phyloP scores from a whole-genome alignment of 2,888 invertebrate genomes.

The Drosophila bunnanda region DNA sequence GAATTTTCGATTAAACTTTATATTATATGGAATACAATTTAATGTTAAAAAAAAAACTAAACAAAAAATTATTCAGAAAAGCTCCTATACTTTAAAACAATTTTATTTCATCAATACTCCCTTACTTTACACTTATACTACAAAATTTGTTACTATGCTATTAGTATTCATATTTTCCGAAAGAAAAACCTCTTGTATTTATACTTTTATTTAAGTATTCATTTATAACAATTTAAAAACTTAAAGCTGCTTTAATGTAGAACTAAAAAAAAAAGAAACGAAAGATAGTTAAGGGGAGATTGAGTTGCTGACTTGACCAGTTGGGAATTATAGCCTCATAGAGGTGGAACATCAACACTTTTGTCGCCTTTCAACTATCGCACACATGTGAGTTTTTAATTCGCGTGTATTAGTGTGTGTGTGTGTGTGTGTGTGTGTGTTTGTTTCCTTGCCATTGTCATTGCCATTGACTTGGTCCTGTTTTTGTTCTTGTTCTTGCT shows the following conservation, averaged over 20 bases:
- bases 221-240: too few species aligned
- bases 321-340: background rate
- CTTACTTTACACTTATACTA: too few species aligned
- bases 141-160: background rate
- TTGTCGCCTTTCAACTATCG: slow-evolving; percentile 64
- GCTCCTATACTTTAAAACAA: too few species aligned
- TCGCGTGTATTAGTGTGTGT: background rate
- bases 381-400: slow-evolving; percentile 16
- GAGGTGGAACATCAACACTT: slow-evolving; percentile 9
- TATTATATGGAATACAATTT: too few species aligned
- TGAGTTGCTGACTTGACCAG: background rate
- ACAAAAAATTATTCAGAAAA: too few species aligned
- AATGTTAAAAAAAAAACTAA: too few species aligned
- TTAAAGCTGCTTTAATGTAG: too few species aligned
- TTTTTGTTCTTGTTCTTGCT: slow-evolving; percentile 15
- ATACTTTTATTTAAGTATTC: too few species aligned
- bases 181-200: too few species aligned
- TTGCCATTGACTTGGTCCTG: slow-evolving; percentile 42
- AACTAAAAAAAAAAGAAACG: background rate
- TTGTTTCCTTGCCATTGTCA: slow-evolving; percentile 50
- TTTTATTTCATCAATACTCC: too few species aligned
- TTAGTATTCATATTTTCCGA: too few species aligned
- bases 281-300: background rate
- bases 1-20: too few species aligned
- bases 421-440: slow-evolving; percentile 2